Evolutionary conservation across 2,113 vertebrate genomes (phyloP).

Genomic region (Sinocyclocheilus anophthalmus): DNA sequence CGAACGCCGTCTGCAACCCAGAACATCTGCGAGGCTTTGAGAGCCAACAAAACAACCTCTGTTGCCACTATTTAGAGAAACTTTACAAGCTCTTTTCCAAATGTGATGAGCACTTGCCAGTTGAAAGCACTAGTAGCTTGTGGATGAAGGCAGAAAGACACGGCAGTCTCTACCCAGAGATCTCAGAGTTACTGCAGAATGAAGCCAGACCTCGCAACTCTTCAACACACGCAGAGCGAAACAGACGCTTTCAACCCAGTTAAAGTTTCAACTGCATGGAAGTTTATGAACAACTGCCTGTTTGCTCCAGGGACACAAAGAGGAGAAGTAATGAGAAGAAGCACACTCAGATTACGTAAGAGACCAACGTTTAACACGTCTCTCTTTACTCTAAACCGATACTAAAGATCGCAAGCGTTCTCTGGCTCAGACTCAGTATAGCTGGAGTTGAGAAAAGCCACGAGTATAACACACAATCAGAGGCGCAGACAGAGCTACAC

Average conservation of each 20-base stretch:
- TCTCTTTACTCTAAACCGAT: not conserved
- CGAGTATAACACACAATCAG: not conserved
- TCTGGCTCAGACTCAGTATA: not conserved
- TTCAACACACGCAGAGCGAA: not conserved
- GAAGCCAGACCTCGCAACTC: not conserved
- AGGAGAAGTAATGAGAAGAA: not conserved
- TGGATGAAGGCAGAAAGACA: not conserved
- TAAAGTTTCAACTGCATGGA: not conserved
- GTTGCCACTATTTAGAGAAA: slow-evolving; percentile 59
- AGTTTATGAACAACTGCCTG: slow-evolving; percentile 41
- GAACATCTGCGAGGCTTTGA: slow-evolving; percentile 59
- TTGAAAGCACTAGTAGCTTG: not conserved
- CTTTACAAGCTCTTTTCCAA: slow-evolving; percentile 47
- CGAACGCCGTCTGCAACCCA: slow-evolving; percentile 65
- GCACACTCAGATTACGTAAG: not conserved
- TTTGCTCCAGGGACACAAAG: not conserved
- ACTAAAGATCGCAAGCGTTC: not conserved
- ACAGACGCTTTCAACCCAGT: not conserved
- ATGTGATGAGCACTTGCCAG: not conserved
- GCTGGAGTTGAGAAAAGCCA: slow-evolving; percentile 52
- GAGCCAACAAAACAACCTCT: slow-evolving; percentile 70
- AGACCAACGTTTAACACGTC: not conserved
- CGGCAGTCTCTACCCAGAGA: not conserved
- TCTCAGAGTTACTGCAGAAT: not conserved
- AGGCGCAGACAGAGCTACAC: not conserved